phyloP scores from a whole-genome alignment of 2,888 invertebrate genomes.

The Deroplatys truncata region DNA sequence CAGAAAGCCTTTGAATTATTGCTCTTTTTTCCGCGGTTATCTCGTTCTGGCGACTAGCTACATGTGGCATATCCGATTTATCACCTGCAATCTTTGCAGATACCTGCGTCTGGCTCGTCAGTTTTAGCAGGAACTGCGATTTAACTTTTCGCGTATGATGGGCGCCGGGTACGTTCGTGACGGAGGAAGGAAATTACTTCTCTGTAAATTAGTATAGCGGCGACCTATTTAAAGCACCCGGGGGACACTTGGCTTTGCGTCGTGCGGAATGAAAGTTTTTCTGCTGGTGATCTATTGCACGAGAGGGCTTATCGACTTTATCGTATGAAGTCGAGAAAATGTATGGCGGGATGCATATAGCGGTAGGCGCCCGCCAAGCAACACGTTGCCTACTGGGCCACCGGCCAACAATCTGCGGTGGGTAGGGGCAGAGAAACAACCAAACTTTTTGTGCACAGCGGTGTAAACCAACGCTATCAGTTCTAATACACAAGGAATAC shows the following conservation, averaged over 20 bases:
- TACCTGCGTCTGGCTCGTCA: no score
- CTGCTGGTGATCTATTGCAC: neutral
- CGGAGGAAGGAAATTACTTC: neutral
- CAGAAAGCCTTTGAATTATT: neutral
- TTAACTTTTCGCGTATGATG: neutral
- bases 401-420: no score
- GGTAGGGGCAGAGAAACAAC: no score
- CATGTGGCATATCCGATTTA: neutral
- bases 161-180: no score
- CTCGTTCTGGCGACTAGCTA: neutral
- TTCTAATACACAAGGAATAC: no score
- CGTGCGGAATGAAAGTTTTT: neutral
- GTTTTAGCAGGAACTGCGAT: neutral
- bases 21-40: neutral
- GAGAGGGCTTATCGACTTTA: neutral
- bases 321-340: neutral
- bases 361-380: neutral
- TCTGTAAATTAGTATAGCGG: conserved; percentile 4
- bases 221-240: neutral
- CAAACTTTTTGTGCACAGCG: neutral
- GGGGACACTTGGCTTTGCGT: conserved; percentile 1
- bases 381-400: neutral
- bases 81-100: neutral
- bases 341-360: neutral
- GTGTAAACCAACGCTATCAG: no score